Evolutionary conservation across 2,888 invertebrate species (phyloP), one percentile per base, ranked within the genome.

Genomic region (Anthoptus insignis): DNA sequence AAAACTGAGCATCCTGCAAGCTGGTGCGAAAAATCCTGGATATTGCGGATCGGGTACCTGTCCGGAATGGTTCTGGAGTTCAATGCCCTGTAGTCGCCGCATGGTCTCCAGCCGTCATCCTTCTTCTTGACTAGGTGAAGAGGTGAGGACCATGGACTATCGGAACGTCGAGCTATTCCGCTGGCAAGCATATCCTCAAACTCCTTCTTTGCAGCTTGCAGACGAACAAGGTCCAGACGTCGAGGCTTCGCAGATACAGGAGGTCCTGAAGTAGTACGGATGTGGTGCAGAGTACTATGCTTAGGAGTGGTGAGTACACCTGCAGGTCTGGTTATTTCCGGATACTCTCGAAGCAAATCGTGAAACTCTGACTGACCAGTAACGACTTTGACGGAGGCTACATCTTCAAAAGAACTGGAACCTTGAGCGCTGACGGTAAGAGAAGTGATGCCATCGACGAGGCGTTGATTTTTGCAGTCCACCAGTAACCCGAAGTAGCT

Each of bases 211-310:
- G 65, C 65, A 11, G 56, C 50, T 27, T 32, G 47, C 3, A 75
- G 57, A 22, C 66, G 64, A 34, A 76, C 71, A 0, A 74, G 74
- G 1, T 71, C 71, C 0, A 78, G 67, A 5, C 76, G 70, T 5
- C 76, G 69, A 3, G 78, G 72, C 50, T 21, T n/a, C 7, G 47
- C 42, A 27, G 58, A 53, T 21, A 59, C 22, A 34, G 66, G 42
- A 60, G 68, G 29, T 56, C 70, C 29, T 68, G 70, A 65, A 64
- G 29, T 69, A 60, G 73, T 73, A 4, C 58, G 56, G n/a, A 73
- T 73, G 52, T 70, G 45, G 49, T 75, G 72, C 13, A 63, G 49
- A 3, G 71, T 74, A n/a, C 59, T 69, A 22, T 74, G 75, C 21
- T 56, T 64, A 0, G 32, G 0, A 8, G 13, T 29, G 9, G 49